Percentiles rank a stretch among this genome's conserved stretches.
Evolutionary conservation across 2,113 vertebrate genomes (phyloP).

Genomic region (Chascanopsetta lugubris): DNA sequence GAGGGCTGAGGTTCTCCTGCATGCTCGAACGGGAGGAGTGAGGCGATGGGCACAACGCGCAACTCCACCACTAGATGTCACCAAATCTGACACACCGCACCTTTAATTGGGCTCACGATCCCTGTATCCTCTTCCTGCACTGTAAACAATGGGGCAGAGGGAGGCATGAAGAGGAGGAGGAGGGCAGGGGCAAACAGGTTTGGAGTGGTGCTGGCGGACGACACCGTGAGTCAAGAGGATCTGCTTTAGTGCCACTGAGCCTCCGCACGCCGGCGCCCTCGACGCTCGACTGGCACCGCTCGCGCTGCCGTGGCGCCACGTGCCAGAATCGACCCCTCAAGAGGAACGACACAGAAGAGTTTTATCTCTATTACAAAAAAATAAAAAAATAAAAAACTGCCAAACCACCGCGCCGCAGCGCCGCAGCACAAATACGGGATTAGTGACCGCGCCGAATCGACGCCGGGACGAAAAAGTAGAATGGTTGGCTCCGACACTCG

Average conservation of each 20-base stretch:
- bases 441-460: constrained; percentile 55
- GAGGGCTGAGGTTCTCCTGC: too few species aligned
- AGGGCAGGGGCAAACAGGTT: constrained; percentile 65
- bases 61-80: too few species aligned
- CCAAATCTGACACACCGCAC: too few species aligned
- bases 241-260: constrained; percentile 67
- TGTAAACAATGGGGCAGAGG: constrained; percentile 32
- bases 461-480: constrained; percentile 40
- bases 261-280: constrained; percentile 55
- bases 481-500: constrained; percentile 29
- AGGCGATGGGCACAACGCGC: too few species aligned
- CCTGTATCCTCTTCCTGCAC: constrained; percentile 14
- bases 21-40: too few species aligned
- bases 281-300: constrained; percentile 66
- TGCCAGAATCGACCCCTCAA: constrained; percentile 64
- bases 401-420: constrained; percentile 51
- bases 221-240: constrained; percentile 72
- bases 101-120: too few species aligned
- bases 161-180: constrained; percentile 36
- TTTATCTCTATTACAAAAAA: constrained; percentile 64
- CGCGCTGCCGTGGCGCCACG: constrained; percentile 23
- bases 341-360: constrained; percentile 66
- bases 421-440: constrained; percentile 49
- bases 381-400: too few species aligned
- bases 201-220: constrained; percentile 62